phyloP scores from a whole-genome alignment of 1,140 invertebrate species.

The Pseudomyrmex gracilis region DNA sequence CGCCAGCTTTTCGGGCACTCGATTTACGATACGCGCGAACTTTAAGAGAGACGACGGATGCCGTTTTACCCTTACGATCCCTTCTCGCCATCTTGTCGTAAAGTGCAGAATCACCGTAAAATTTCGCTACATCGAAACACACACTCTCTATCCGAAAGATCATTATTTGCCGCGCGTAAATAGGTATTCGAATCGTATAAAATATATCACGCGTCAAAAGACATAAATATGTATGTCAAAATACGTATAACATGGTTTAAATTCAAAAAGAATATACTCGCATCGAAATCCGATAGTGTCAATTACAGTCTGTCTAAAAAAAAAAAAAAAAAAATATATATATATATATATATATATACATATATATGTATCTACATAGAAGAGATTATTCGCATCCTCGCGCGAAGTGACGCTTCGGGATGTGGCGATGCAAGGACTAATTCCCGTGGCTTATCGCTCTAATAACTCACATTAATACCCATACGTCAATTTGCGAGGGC shows the following conservation, averaged over 20 bases:
- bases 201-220: too few species aligned
- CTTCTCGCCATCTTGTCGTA: conserved; percentile 10
- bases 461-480: conserved; percentile 60
- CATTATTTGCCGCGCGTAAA: not conserved
- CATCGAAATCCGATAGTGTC: too few species aligned
- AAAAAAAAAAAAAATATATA: too few species aligned
- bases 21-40: conserved; percentile 46
- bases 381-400: not conserved
- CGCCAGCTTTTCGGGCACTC: conserved; percentile 31
- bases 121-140: not conserved
- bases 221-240: not conserved
- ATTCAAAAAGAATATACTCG: too few species aligned
- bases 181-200: too few species aligned
- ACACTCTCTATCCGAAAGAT: not conserved
- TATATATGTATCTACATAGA: too few species aligned
- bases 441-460: conserved; percentile 32
- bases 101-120: conserved; percentile 31
- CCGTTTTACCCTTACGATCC: conserved; percentile 45
- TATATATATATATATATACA: too few species aligned
- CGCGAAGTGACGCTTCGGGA: not conserved
- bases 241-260: not conserved
- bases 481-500: conserved; percentile 33
- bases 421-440: not conserved
- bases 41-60: conserved; percentile 29
- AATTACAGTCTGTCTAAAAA: too few species aligned